Base-by-base conservation (phyloP, 2,113 vertebrate species). In the Hydrolagus affinis region DNA sequence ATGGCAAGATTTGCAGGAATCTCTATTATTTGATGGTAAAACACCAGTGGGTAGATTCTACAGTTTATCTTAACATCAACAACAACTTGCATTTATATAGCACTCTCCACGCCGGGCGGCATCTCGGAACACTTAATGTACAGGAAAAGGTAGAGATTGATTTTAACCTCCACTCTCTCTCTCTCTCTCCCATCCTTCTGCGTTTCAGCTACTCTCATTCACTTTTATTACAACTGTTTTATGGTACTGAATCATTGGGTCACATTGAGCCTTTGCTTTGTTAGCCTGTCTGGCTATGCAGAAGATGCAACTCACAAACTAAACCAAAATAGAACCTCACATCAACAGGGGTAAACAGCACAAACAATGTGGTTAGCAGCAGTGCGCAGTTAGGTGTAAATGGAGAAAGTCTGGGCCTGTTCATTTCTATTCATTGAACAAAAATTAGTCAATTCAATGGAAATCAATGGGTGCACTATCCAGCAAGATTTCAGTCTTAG, bases 151-250 rank as follows among this genome's bases (percentile, higher is more conserved):
- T 44, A 44, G 44, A 44, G 44, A 44, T 44, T 6, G 44, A 44
- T 44, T 44, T 44, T 44, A 1, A 3, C 44, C 44, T 6, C 44
- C 44, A n/a, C n/a, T n/a, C n/a, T n/a, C n/a, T n/a, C 44, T 44
- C 44, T 6, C 44, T 80, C 62, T 14, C 32, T 28, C 28, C 14
- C 17, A 8, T 32, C 8, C 62, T 32, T 17, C 62, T 32, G 23
- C 23, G 28, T 19, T 28, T 68, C 78, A 83, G 25, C 78, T 83
- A 17, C 21, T 83, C 78, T 30, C 78, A 83, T 66, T 66, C 60
- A 83, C 14, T 64, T 83, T 83, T 83, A 83, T 83, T 83, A 21
- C 78, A 83, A 83, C 28, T 32, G 62, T 66, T 60, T 83, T 14
- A 44, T n/a, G 17, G 15, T 80, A 80, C 66, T 83, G 78, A 83